Percentiles rank a stretch among this genome's conserved stretches.
Evolutionary conservation across 1,140 invertebrate species (phyloP).

Genomic region (Drosophila dunni): DNA sequence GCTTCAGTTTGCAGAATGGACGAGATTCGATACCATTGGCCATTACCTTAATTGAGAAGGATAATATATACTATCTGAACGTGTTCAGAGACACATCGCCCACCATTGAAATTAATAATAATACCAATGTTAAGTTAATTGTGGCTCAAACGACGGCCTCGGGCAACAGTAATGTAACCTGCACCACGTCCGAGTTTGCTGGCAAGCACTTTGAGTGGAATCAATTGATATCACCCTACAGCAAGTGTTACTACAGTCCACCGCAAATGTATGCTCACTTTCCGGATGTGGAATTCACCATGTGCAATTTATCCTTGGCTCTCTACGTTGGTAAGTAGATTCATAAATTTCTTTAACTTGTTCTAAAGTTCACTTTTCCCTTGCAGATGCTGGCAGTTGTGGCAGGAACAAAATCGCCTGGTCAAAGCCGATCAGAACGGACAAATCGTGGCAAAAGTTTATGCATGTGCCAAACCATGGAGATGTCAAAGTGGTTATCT

Average conservation of each 20-base stretch:
- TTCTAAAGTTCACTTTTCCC: neutral
- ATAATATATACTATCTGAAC: conserved; percentile 70
- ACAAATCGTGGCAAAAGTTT: conserved; percentile 87
- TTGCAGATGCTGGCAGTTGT: conserved; percentile 23
- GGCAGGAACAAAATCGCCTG: conserved; percentile 79
- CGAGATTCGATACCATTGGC: conserved; percentile 69
- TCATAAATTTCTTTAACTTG: neutral
- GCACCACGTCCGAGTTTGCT: conserved; percentile 66
- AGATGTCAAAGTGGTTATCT: conserved; percentile 90
- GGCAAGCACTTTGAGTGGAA: conserved; percentile 80
- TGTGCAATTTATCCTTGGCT: conserved; percentile 77
- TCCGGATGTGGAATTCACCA: conserved; percentile 76
- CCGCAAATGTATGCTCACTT: conserved; percentile 78
- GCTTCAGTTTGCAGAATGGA: conserved; percentile 73
- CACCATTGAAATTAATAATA: conserved; percentile 69
- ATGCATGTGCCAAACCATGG: conserved; percentile 88
- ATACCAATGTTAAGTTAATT: conserved; percentile 72
- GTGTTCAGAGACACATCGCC: conserved; percentile 72
- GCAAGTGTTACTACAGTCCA: conserved; percentile 78
- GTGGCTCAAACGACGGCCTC: conserved; percentile 77
- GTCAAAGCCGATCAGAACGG: conserved; percentile 85
- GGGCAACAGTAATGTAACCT: conserved; percentile 74
- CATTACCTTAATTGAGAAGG: conserved; percentile 71
- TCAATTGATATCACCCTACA: conserved; percentile 62
- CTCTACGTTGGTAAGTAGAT: conserved; percentile 49